These are phyloP conservation scores for Anoplophora glabripennis DNA, from an alignment of 1,140 invertebrate genomes.

Conservation along the genomic window DNA sequence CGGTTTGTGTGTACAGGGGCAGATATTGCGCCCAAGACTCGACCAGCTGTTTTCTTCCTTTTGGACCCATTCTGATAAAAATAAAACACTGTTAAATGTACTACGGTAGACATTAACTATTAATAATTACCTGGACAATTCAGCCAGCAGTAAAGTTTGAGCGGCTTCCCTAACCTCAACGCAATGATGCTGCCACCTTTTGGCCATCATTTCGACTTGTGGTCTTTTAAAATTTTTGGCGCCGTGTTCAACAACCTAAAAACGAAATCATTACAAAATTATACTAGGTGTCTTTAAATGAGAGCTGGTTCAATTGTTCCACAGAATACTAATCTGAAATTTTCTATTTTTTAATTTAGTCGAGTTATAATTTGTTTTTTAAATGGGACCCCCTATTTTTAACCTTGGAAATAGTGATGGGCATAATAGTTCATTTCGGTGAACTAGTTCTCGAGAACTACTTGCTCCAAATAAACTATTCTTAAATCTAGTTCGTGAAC, in stretches of 20 bases:
- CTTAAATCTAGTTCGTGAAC: too few species aligned
- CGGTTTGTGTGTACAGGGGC: conserved; percentile 78
- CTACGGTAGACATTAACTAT: not conserved
- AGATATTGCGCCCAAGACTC: conserved; percentile 94
- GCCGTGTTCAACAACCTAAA: conserved; percentile 53
- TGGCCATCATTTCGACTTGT: conserved; percentile 94
- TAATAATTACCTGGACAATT: conserved; percentile 69
- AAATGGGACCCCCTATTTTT: too few species aligned
- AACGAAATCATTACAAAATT: not conserved
- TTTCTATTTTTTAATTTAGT: too few species aligned
- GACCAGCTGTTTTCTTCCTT: conserved; percentile 88
- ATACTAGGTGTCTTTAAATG: not conserved
- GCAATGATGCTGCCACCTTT: conserved; percentile 98
- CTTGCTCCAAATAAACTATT: too few species aligned
- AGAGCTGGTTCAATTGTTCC: too few species aligned
- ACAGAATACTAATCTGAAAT: too few species aligned
- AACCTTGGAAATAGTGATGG: too few species aligned
- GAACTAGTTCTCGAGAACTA: too few species aligned
- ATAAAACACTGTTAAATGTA: not conserved
- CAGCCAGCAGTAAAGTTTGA: conserved; percentile 91
- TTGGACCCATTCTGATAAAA: conserved; percentile 71
- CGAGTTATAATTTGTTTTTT: too few species aligned
- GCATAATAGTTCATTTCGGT: too few species aligned
- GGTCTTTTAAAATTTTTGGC: conserved; percentile 84
- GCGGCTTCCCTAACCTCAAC: conserved; percentile 95